Evolutionary conservation across 1,140 invertebrate species (phyloP).

Genomic region (Lanistes nyassanus): DNA sequence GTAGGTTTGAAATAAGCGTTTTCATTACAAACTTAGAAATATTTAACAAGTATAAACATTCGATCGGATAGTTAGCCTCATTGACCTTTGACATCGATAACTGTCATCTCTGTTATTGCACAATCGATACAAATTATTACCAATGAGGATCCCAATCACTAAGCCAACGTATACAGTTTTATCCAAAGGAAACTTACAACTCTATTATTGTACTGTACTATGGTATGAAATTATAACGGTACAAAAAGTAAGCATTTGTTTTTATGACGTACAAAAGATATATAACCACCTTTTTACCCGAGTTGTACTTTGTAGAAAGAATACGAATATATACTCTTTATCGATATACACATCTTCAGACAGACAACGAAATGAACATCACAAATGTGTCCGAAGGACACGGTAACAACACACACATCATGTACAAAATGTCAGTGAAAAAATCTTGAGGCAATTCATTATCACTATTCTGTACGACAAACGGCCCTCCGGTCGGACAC

Average conservation of each 20-base stretch:
- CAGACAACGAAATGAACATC: no score
- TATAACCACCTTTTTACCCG: conserved; percentile 26
- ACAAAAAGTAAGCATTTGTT: conserved; percentile 28
- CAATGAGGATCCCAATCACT: neutral
- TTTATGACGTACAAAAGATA: conserved; percentile 27
- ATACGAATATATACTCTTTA: conserved; percentile 26
- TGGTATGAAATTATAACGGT: conserved; percentile 21
- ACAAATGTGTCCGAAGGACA: no score
- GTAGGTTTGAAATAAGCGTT: conserved; percentile 15
- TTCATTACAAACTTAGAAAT: conserved; percentile 29
- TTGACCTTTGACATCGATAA: neutral
- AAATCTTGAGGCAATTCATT: no score
- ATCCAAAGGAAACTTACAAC: conserved; percentile 7
- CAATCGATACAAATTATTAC: conserved; percentile 15
- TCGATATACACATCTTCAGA: conserved; percentile 7
- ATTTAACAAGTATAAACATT: conserved; percentile 25
- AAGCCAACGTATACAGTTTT: neutral
- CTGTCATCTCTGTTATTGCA: conserved; percentile 20
- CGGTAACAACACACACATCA: no score
- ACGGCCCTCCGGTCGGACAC: no score
- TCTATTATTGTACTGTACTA: conserved; percentile 4
- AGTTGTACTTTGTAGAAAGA: conserved; percentile 25
- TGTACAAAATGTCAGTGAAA: no score
- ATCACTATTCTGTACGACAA: no score
- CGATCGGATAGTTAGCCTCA: conserved; percentile 9